phyloP scores from a whole-genome alignment of 2,113 vertebrate species.

The Brachyhypopomus gauderio region DNA sequence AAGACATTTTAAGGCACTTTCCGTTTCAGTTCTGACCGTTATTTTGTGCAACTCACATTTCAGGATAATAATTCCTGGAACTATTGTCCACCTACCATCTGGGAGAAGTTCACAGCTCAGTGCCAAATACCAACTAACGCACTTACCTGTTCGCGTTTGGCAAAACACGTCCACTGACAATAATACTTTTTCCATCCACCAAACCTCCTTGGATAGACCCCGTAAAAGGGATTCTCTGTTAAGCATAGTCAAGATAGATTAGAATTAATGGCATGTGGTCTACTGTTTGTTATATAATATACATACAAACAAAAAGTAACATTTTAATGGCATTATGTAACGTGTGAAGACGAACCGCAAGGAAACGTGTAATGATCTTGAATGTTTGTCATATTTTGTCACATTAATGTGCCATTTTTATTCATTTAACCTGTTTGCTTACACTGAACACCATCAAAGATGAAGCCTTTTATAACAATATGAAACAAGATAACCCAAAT shows the following conservation, averaged over 20 bases:
- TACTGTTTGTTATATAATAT: no score
- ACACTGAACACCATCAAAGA: no score
- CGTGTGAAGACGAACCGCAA: no score
- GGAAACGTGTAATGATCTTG: no score
- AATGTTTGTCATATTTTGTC: no score
- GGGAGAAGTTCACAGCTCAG: neutral
- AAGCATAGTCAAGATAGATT: neutral
- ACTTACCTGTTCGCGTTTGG: conserved; percentile 68
- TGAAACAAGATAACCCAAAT: neutral
- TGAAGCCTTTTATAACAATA: neutral
- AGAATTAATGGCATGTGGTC: neutral
- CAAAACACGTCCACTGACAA: conserved; percentile 68
- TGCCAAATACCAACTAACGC: neutral
- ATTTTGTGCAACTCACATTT: neutral
- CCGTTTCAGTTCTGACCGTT: neutral
- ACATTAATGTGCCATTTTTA: no score
- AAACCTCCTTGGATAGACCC: conserved; percentile 76
- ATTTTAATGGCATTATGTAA: no score
- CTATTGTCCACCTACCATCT: neutral
- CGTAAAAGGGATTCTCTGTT: conserved; percentile 74
- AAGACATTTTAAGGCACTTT: neutral
- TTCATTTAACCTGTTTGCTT: no score
- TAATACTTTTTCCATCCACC: conserved; percentile 71
- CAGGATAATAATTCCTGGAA: neutral
- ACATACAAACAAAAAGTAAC: neutral